Evolutionary conservation across 2,113 vertebrate genomes (phyloP).

Genomic region (Indicator maculatus): DNA sequence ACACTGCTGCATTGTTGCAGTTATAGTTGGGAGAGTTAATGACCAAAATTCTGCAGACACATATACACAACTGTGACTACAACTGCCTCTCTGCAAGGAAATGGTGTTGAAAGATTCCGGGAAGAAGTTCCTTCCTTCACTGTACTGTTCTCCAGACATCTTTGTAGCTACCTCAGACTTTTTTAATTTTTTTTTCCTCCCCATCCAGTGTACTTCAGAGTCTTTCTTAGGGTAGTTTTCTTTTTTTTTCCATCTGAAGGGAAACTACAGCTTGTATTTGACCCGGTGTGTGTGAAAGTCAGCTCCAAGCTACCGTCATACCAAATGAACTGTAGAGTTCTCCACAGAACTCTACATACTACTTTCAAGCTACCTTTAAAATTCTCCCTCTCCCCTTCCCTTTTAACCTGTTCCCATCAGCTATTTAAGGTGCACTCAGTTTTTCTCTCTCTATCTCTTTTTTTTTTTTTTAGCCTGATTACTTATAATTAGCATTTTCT

Average conservation of each 20-base stretch:
- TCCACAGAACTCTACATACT: not conserved
- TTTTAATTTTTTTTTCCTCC: not conserved
- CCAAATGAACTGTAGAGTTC: not conserved
- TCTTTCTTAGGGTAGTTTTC: not conserved
- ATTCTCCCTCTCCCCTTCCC: fast-evolving
- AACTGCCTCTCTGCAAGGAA: not conserved
- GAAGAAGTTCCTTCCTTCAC: not conserved
- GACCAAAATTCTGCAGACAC: not conserved
- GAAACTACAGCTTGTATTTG: not conserved
- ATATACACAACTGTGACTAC: not conserved
- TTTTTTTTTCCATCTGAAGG: not conserved
- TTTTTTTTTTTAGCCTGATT: conserved; percentile 33
- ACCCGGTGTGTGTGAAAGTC: not conserved
- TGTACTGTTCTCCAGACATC: not conserved
- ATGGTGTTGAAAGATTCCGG: not conserved
- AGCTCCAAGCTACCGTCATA: not conserved
- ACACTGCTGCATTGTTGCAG: not conserved
- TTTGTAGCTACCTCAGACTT: not conserved
- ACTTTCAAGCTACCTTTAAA: not conserved
- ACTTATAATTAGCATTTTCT: conserved; percentile 63
- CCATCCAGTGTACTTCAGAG: not conserved
- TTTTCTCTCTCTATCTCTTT: not conserved
- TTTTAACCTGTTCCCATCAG: conserved; percentile 17
- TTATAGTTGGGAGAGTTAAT: not conserved
- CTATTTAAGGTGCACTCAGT: not conserved